A percentile compares a stretch with the other conserved stretches of the same genome.
phyloP scores from a whole-genome alignment of 2,797 vertebrate genomes.

The Clarias laeviceps region DNA sequence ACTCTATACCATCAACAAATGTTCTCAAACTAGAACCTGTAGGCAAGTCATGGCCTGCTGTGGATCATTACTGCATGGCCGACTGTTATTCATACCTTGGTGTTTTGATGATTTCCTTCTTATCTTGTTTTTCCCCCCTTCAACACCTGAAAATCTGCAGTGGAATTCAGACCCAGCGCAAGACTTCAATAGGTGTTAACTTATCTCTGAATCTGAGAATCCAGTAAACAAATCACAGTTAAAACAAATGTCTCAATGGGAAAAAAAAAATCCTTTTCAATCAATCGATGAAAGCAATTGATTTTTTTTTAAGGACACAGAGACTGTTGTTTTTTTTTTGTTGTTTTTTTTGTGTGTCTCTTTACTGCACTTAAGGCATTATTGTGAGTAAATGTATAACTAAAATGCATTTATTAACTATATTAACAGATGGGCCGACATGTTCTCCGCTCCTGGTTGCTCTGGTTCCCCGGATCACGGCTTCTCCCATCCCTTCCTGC shows the following conservation, averaged over 20 bases:
- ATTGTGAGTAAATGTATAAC: not conserved
- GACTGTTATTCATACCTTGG: not conserved
- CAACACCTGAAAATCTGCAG: not conserved
- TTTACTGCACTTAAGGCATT: not conserved
- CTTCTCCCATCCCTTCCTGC: slow-evolving; percentile 90
- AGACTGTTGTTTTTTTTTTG: not conserved
- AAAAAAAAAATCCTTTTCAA: too few relatives aligned
- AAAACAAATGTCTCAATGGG: not conserved
- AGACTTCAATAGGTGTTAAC: not conserved
- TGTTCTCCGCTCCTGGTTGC: slow-evolving; percentile 80
- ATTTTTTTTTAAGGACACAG: too few relatives aligned
- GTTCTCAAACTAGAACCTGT: not conserved
- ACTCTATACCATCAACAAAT: not conserved
- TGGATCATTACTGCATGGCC: not conserved
- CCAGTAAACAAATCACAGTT: not conserved
- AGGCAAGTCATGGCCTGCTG: not conserved
- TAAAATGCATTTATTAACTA: not conserved
- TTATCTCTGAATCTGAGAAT: not conserved
- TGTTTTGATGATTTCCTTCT: not conserved
- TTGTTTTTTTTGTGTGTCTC: too few relatives aligned
- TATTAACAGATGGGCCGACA: slow-evolving; percentile 85
- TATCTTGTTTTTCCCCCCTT: not conserved
- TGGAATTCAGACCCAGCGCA: not conserved
- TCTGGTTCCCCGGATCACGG: slow-evolving; percentile 61
- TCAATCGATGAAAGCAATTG: too few relatives aligned